Evolutionary conservation across 2,113 vertebrate genomes (phyloP).

Genomic region (Carollia perspicillata): DNA sequence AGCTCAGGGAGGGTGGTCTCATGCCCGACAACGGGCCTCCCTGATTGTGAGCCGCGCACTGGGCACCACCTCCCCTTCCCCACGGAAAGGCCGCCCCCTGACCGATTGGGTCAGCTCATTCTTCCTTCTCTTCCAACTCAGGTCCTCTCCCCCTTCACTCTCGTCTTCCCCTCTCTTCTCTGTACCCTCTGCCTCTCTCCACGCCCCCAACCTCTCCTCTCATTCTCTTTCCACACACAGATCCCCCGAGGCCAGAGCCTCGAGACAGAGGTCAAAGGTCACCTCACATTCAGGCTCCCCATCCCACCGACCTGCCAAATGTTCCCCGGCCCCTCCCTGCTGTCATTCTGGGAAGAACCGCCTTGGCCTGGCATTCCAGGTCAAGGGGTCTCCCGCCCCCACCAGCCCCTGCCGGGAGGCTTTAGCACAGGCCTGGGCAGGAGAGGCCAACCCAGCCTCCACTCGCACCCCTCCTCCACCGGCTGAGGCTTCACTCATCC

Average conservation of each 20-base stretch:
- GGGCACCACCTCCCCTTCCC: no score
- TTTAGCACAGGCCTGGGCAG: neutral
- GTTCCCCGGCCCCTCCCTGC: neutral
- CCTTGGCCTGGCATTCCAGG: neutral
- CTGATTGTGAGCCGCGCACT: neutral
- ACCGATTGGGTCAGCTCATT: accelerated
- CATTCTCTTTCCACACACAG: neutral
- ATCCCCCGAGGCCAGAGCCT: neutral
- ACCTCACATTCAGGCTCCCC: neutral
- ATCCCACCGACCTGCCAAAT: neutral
- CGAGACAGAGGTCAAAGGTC: neutral
- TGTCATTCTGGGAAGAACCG: neutral
- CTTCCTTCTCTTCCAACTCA: neutral
- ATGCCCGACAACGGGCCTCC: accelerated
- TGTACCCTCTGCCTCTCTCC: neutral
- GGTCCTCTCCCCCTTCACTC: neutral
- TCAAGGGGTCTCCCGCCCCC: accelerated
- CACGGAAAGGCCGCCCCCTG: accelerated
- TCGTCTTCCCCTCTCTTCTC: neutral
- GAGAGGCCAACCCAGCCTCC: neutral
- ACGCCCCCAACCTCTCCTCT: neutral
- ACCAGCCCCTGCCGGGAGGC: accelerated
- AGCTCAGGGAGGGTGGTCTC: neutral
- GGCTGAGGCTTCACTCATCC: neutral
- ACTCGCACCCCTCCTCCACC: neutral